A percentile compares a stretch with the other conserved stretches of the same genome.
Evolutionary conservation across 2,888 invertebrate species (phyloP).

Genomic region (Calephelis perditalis): DNA sequence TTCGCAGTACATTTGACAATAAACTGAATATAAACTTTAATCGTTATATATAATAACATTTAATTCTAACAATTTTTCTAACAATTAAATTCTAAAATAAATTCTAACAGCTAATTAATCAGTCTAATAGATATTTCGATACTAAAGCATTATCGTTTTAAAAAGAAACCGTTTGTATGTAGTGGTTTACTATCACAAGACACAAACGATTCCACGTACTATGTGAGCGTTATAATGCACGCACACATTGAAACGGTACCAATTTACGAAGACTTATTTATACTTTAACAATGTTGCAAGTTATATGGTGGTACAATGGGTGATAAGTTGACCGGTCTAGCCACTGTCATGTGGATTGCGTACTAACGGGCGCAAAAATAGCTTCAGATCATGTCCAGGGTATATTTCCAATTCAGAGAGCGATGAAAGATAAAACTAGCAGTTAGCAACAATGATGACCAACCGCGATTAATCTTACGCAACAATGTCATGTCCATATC

Average conservation of each 20-base stretch:
- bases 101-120: too few species aligned
- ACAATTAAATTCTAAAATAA: too few species aligned
- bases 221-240: neutral
- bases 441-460: constrained; percentile 35
- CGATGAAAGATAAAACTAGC: constrained; percentile 49
- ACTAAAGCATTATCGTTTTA: too few species aligned
- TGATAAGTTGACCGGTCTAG: neutral
- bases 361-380: neutral
- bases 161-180: too few species aligned
- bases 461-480: constrained; percentile 42
- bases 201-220: too few species aligned
- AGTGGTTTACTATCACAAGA: too few species aligned
- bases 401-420: constrained; percentile 47
- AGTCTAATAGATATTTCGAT: too few species aligned
- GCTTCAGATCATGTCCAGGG: neutral
- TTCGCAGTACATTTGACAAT: too few species aligned
- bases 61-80: too few species aligned
- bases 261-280: neutral
- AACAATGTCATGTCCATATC: neutral
- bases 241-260: too few species aligned
- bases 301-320: neutral
- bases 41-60: too few species aligned
- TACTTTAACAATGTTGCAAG: neutral
- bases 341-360: neutral
- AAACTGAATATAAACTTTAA: too few species aligned